phyloP scores from a whole-genome alignment of 2,797 vertebrate genomes.

The Danio kyathit region DNA sequence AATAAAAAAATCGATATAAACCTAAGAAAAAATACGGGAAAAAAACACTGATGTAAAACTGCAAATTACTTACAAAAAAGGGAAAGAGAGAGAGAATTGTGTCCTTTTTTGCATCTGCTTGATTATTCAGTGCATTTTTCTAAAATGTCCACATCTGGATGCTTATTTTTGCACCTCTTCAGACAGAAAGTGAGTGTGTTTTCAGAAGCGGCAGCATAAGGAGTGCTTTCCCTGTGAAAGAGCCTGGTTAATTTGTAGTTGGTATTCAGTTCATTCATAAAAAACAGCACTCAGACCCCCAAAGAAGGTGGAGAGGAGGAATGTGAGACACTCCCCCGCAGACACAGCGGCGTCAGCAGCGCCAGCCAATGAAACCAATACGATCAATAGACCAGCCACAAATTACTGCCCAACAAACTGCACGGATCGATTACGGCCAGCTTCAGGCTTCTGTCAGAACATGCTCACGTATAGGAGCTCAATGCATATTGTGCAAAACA shows the following conservation, averaged over 20 bases:
- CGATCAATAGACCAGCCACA: conserved; percentile 75
- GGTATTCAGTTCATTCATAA: conserved; percentile 81
- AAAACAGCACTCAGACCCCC: conserved; percentile 74
- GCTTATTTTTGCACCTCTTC: conserved; percentile 1
- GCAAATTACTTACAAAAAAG: too few relatives aligned
- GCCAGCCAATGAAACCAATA: conserved; percentile 74
- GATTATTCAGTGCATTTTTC: not conserved
- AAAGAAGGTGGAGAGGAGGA: conserved; percentile 68
- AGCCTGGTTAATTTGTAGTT: conserved; percentile 72
- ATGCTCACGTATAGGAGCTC: conserved; percentile 43
- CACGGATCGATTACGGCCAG: conserved; percentile 72
- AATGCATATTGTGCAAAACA: conserved; percentile 42
- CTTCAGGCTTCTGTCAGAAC: conserved; percentile 55
- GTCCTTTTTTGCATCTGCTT: not conserved
- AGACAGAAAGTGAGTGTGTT: not conserved
- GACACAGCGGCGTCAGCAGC: conserved; percentile 84
- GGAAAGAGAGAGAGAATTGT: too few relatives aligned
- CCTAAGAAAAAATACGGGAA: too few relatives aligned
- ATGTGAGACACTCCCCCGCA: conserved; percentile 76
- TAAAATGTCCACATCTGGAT: not conserved
- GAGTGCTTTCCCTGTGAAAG: conserved; percentile 64
- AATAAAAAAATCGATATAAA: too few relatives aligned
- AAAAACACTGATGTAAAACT: too few relatives aligned
- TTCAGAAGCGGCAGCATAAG: conserved; percentile 31
- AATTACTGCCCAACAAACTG: conserved; percentile 75